Base-by-base conservation (phyloP, 1,140 invertebrate genomes). In the Drosophila arawakana region DNA sequence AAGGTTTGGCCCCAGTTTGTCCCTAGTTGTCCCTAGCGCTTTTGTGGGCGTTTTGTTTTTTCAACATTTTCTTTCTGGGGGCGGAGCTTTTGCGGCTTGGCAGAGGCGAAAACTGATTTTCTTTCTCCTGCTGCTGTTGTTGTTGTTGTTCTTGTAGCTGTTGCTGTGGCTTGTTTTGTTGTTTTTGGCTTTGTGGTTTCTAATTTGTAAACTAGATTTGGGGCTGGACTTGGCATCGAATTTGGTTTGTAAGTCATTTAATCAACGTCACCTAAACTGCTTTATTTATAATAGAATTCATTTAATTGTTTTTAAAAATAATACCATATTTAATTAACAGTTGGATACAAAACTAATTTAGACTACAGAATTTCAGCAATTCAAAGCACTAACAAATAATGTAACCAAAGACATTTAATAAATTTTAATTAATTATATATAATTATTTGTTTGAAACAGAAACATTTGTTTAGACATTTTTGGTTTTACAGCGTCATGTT, bases 201-300 rank as follows among this genome's bases (percentile, higher is more conserved):
- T 65, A 81, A 81, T 86, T 85, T 85, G 82, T 69, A 62, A 86
- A 85, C 78, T 78, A 70, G 74, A 75, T 84, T 84, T 73, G 44
- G 60, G 70, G 74, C 74, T 65, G 59, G 52, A 57, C 39, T 60
- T 50, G 25, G 46, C 54, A 66, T 50, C 55, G 30, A 60, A 61
- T 52, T 60, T 34, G 69, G 75, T 54, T 72, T 78, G 78, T 75
- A 66, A 81, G 62, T 70, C 81, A 81, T 85, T 81, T 71, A 81
- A 81, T 85, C 75, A 85, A 70, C 62, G 63, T 55, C 11, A n/a
- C 52, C 58, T 46, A 55, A 60, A 70, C 61, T 70, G 57, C 15
- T 44, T 43, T 30, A 30, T n/a, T 44, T 58, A 57, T 50, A 57
- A 41, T 57, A 13, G n/a, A 18, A 9, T 54, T 15, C 15, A 21